phyloP scores from a whole-genome alignment of 2,113 vertebrate species.

The Heteronetta atricapilla region DNA sequence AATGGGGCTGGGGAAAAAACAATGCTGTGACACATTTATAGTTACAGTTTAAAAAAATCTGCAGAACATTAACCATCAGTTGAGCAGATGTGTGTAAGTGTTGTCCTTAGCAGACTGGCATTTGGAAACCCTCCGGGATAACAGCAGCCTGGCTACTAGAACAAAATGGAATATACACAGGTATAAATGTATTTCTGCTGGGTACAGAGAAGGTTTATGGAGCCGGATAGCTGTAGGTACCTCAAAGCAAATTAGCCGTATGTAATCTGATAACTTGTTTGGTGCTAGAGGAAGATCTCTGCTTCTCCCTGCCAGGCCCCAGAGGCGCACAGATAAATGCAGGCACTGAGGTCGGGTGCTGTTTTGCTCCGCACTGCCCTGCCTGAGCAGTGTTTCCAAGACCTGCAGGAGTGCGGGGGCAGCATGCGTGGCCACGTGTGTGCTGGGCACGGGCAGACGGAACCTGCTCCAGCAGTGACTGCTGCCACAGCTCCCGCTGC shows the following conservation, averaged over 20 bases:
- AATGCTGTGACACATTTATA: too few relatives aligned
- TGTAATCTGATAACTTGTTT: too few relatives aligned
- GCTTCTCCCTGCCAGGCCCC: not conserved
- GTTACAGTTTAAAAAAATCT: not conserved
- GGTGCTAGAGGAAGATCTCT: not conserved
- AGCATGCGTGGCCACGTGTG: too few relatives aligned
- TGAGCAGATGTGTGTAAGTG: not conserved
- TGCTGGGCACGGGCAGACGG: too few relatives aligned
- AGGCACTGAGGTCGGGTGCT: not conserved
- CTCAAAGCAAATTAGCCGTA: not conserved
- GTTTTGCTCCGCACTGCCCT: not conserved
- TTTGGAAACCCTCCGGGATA: not conserved
- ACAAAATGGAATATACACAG: not conserved
- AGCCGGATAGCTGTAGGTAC: not conserved
- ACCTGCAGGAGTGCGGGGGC: too few relatives aligned
- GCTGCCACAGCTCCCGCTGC: not conserved
- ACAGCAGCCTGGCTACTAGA: not conserved
- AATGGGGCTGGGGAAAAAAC: not conserved
- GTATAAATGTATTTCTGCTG: not conserved
- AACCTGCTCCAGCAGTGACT: too few relatives aligned
- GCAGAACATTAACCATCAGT: not conserved
- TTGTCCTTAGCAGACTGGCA: not conserved
- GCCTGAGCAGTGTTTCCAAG: not conserved
- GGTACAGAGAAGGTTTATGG: not conserved
- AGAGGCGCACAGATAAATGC: not conserved